Evolutionary conservation across 2,888 invertebrate species (phyloP), one percentile per base, ranked within the genome.

Genomic region (Cantharis rufa): DNA sequence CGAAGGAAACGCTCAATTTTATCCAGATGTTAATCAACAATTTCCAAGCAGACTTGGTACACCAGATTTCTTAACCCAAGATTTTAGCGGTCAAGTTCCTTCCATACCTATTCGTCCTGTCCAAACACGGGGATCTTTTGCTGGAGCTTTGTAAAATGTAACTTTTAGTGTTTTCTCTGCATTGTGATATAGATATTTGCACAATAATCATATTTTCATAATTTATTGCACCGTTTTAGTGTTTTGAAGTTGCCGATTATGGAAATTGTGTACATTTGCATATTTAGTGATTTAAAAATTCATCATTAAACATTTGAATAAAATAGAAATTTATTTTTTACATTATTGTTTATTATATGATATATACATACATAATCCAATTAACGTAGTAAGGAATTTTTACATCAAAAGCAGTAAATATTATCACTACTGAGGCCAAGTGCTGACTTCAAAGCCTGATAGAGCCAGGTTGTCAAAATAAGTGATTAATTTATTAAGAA

Each of bases 41-140:
- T 66, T 21, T 13, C 18, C 13, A 21, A 16, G 64, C 64, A 18
- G 64, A 21, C 13, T 24, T 21, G 21, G 21, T 24, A 21, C 21
- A 4, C 64, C 64, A 9, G 64, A 66, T 13, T 24, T 11, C 13
- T n/a, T 21, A 10, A 66, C 7, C 1, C 16, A 75, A 15, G 69
- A 72, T 13, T 71, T 71, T 27, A 48, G 27, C 21, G 62, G 71
- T 21, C 68, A 32, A n/a, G 66, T 61, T 61, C 16, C 63, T 63
- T 68, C 80, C 13, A 74, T 71, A 63, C 61, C 79, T 0, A 79
- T 80, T 15, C 48, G 80, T 16, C 81, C 81, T 2, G 11, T 70
- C 5, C 74, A 75, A 32, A 73, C 72, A 62, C 75, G 81, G 48
- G 75, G 79, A 0, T 78, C 80, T 1, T 77, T 77, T 69, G 76